A percentile compares a stretch with the other conserved stretches of the same genome.
Evolutionary conservation across 2,113 vertebrate genomes (phyloP).

Genomic region (Elachura formosa): DNA sequence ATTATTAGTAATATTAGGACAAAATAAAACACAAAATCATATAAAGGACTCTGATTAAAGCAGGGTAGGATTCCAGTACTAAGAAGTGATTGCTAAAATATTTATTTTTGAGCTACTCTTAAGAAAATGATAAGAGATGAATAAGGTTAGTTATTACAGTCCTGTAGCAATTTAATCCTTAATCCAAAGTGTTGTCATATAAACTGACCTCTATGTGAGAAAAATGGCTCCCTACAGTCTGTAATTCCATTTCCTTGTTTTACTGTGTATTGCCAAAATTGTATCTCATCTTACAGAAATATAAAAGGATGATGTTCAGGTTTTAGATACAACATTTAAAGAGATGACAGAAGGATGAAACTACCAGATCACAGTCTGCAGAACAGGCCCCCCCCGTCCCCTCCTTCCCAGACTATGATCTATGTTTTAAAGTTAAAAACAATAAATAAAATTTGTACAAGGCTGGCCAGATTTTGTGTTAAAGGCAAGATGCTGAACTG

Average conservation of each 20-base stretch:
- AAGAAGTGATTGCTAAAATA: background rate
- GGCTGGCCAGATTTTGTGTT: slow-evolving; percentile 6
- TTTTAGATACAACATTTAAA: background rate
- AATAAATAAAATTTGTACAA: slow-evolving; percentile 2
- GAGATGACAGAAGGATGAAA: background rate
- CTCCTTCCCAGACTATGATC: background rate
- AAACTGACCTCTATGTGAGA: background rate
- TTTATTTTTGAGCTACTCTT: background rate
- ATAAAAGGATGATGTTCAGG: background rate
- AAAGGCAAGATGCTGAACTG: background rate
- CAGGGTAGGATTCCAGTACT: background rate
- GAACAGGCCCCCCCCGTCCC: background rate
- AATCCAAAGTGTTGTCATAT: background rate
- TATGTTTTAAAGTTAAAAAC: slow-evolving; percentile 33
- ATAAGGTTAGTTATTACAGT: background rate
- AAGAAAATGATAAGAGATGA: slow-evolving; percentile 30
- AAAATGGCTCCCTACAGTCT: background rate
- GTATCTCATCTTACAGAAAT: background rate
- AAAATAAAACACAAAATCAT: background rate
- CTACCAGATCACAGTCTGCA: background rate
- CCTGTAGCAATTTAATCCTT: slow-evolving; percentile 12
- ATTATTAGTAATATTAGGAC: background rate
- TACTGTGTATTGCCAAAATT: background rate
- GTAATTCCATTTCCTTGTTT: background rate
- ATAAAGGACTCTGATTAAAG: background rate